Conservation (phyloP, 2,888 invertebrate species). For the Epiblema foenella region DNA sequence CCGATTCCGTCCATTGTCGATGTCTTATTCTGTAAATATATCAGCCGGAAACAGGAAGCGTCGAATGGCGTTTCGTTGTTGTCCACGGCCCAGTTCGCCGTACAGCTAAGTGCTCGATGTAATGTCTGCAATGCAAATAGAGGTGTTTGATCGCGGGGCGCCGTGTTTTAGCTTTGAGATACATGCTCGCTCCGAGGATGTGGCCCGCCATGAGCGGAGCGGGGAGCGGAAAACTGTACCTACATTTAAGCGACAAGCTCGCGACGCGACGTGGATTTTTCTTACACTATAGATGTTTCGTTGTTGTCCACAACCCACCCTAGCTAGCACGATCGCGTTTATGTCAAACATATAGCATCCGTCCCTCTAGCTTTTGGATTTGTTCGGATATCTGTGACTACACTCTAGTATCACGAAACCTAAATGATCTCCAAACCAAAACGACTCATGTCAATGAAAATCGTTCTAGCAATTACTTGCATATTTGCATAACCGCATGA, state of each 20-base stretch:
- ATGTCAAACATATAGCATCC: no score
- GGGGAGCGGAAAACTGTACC: neutral
- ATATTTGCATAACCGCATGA: no score
- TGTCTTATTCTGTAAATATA: slow-evolving; percentile 59
- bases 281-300: neutral
- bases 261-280: neutral
- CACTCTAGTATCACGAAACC: no score
- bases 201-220: slow-evolving; percentile 53
- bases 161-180: slow-evolving; percentile 55
- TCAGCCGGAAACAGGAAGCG: slow-evolving; percentile 82
- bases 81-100: slow-evolving; percentile 78
- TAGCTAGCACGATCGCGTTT: no score
- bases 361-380: no score
- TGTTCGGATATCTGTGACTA: no score
- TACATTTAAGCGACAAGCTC: neutral
- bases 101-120: slow-evolving; percentile 80
- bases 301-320: no score
- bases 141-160: slow-evolving; percentile 52
- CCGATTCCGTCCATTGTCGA: slow-evolving; percentile 57
- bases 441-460: no score
- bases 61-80: slow-evolving; percentile 83
- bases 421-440: no score
- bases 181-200: slow-evolving; percentile 48
- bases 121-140: slow-evolving; percentile 82
- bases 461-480: no score